Evolutionary conservation across 2,888 invertebrate species (phyloP).

Genomic region (Hedychridium roseum): DNA sequence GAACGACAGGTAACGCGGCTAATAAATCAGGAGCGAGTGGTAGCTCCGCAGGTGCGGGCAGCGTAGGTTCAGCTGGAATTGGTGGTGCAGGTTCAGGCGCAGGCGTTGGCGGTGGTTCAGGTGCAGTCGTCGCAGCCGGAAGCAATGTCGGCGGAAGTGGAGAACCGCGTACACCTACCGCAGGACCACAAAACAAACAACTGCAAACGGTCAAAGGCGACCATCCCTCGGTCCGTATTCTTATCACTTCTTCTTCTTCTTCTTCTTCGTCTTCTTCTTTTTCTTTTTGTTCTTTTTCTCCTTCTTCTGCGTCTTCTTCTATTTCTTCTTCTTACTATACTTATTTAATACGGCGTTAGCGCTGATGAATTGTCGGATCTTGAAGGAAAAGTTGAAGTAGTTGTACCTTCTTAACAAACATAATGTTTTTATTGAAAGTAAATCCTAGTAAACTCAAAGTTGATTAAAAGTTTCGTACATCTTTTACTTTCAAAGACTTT

Average conservation of each 20-base stretch:
- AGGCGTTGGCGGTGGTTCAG: slow-evolving; percentile 64
- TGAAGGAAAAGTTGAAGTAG: no score
- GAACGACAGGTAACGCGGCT: slow-evolving; percentile 77
- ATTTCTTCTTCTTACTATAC: no score
- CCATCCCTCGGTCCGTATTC: slow-evolving; percentile 81
- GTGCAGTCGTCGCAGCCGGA: slow-evolving; percentile 61
- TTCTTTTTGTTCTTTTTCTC: background rate
- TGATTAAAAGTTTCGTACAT: no score
- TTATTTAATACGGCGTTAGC: no score
- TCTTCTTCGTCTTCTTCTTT: background rate
- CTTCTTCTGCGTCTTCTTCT: background rate
- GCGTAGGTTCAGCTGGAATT: slow-evolving; percentile 52
- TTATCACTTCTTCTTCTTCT: no score
- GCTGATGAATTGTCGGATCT: no score
- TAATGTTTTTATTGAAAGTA: no score
- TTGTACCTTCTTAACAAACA: no score
- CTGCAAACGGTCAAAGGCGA: slow-evolving; percentile 79
- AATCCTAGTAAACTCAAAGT: no score
- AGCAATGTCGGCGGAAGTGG: slow-evolving; percentile 62
- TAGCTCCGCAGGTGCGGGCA: slow-evolving; percentile 67
- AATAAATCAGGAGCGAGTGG: slow-evolving; percentile 79
- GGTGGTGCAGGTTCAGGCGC: slow-evolving; percentile 11
- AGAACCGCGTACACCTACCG: slow-evolving; percentile 66
- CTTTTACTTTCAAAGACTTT: no score
- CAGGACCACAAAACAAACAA: slow-evolving; percentile 75